Base-by-base conservation (phyloP, 2,113 vertebrate species). In the Neolamprologus sp. region DNA sequence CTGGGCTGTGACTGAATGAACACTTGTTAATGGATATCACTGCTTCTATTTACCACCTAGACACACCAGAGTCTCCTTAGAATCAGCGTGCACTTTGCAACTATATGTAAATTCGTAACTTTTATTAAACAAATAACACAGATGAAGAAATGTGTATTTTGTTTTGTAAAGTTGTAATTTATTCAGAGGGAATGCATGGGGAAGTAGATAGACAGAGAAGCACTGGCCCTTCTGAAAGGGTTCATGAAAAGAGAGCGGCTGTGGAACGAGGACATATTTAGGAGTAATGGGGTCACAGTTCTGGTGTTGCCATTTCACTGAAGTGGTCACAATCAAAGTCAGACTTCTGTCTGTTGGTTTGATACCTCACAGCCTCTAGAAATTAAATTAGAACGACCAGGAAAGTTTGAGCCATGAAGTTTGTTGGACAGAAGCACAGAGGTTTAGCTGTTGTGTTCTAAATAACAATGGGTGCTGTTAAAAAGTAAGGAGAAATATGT, bases 81-180 rank as follows among this genome's bases (percentile, higher is more conserved):
- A 89, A 68, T 57, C 82, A 87, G 82, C 87, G 82, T 92, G 85
- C 57, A 80, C 85, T 89, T 92, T 93, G 81, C 91, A 85, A 58
- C 90, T 91, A 85, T 90, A 81, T 92, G 85, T 92, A 87, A 80
- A 85, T 90, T 88, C 26, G 51, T 90, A 83, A 81, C 54, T 90
- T 94, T 86, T 91, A 95, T 95, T 93, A 92, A 95, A 95, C 68
- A 85, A 87, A 93, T 92, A 49, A 82, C 51, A 92, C 84, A 90
- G 78, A 91, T 89, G 80, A 90, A 93, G 82, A 80, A 82, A 86
- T 81, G 85, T 88, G 91, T 88, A 71, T 93, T 93, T 87, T 87
- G 55, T 91, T 94, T 95, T 88, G 75, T 54, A 88, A 83, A 88
- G 87, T 84, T 84, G 57, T 88, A 54, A 87, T 71, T 92, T 31